Evolutionary conservation across 2,888 invertebrate genomes (phyloP).

Genomic region (Nymphalis urticae): DNA sequence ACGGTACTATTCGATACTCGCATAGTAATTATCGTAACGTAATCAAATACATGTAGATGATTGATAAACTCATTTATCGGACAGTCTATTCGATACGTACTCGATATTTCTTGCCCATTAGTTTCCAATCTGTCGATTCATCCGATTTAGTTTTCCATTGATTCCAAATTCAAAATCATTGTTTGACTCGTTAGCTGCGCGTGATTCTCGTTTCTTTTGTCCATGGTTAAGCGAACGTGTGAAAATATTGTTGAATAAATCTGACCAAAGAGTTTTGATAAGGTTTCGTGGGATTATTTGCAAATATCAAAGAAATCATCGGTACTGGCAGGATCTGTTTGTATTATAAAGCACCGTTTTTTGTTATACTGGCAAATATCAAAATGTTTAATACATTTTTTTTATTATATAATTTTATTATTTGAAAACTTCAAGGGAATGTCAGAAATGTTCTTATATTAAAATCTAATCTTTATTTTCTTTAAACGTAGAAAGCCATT

Average conservation of each 20-base stretch:
- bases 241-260: conserved; percentile 36
- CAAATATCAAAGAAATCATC: conserved; percentile 17
- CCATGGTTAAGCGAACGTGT: conserved; percentile 60
- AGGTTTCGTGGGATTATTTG: conserved; percentile 33
- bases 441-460: too few relatives aligned
- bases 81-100: conserved; percentile 40
- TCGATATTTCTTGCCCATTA: conserved; percentile 42
- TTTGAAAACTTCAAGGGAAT: too few relatives aligned
- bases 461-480: too few relatives aligned
- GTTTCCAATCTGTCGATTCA: conserved; percentile 67
- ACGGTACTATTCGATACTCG: conserved; percentile 6
- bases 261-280: conserved; percentile 26
- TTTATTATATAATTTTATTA: too few relatives aligned
- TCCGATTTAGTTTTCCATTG: conserved; percentile 72
- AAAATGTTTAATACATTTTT: too few relatives aligned
- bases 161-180: conserved; percentile 64
- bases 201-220: conserved; percentile 56
- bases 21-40: conserved; percentile 28
- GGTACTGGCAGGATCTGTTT: conserved; percentile 5
- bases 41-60: conserved; percentile 56
- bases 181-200: conserved; percentile 63
- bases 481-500: too few relatives aligned
- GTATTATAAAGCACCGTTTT: not conserved
- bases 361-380: too few relatives aligned
- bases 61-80: conserved; percentile 63